Percentiles rank a stretch among this genome's conserved stretches.
phyloP scores from a whole-genome alignment of 2,888 invertebrate genomes.

The Phortica okadai region DNA sequence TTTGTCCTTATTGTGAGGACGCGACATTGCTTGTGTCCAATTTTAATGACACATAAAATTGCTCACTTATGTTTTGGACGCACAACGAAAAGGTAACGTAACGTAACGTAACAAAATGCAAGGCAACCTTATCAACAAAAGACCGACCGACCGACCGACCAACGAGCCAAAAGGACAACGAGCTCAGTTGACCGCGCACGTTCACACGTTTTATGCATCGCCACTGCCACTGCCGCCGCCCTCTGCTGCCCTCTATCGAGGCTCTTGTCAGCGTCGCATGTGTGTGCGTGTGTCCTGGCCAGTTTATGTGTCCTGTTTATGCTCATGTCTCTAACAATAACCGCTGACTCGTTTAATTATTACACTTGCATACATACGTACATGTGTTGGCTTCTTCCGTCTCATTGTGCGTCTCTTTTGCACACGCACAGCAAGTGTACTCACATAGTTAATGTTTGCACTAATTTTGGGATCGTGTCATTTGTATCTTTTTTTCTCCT shows the following conservation, averaged over 20 bases:
- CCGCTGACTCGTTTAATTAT: conserved; percentile 69
- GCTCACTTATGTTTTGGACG: conserved; percentile 64
- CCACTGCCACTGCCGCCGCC: not conserved
- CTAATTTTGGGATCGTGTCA: not conserved
- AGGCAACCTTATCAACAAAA: not conserved
- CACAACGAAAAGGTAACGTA: not conserved
- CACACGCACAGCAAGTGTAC: too few relatives aligned
- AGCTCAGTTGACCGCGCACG: conserved; percentile 25
- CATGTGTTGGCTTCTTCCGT: not conserved
- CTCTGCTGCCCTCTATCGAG: not conserved
- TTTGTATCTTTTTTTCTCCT: not conserved
- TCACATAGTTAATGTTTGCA: not conserved
- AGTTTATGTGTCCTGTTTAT: not conserved
- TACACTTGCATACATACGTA: conserved; percentile 48
- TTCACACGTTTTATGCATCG: conserved; percentile 13
- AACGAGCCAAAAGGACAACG: not conserved
- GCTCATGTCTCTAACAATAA: not conserved
- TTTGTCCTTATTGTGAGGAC: not conserved
- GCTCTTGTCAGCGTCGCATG: not conserved
- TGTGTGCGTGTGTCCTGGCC: not conserved
- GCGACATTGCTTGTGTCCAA: conserved; percentile 52
- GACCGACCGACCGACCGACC: too few relatives aligned
- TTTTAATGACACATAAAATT: conserved; percentile 73
- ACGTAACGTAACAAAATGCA: not conserved
- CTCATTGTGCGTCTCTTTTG: not conserved